Evolutionary conservation across 2,113 vertebrate species (phyloP), one percentile per base, ranked within the genome.

Genomic region (Otis tarda): DNA sequence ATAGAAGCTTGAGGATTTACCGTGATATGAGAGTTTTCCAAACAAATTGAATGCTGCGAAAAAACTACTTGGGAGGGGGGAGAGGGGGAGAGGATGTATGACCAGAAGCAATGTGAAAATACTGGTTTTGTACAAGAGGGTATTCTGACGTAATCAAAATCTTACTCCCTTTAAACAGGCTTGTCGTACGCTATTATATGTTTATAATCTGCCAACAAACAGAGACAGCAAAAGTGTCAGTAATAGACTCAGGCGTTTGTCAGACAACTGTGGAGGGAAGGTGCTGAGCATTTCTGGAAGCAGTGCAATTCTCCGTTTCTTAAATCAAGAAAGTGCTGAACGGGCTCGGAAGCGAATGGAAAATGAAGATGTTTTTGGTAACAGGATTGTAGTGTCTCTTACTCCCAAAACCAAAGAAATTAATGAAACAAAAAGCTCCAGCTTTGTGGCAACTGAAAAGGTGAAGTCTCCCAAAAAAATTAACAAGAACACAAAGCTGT

Each of bases 221-320:
- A 98, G 99, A 97, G 99, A 99, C 82, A 98, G 98, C 97, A 99
- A 99, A 92, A 99, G 99, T 47, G 97, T 99, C 97, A 98, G 98
- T 96, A 98, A 99, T 87, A 98, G 99, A 95, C 99, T 99, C 60
- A 98, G 99, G 52, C 99, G 99, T 86, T 97, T 99, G 95, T 99
- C 99, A 35, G 99, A 99, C 96, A 99, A 99, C 97, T 99, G 99
- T 60, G 99, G 99, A 3, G 99, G 99, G 81, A 99, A 99, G 95
- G 99, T 99, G 95, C 96, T 99, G 97, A 99, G 99, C 45, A 97
- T 99, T 90, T 98, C 98, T 14, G 98, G 98, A 39, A 98, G 99
- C 98, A 98, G 98, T 2, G 99, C 99, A 0, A 98, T 99, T 84
- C 99, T 99, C 39, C 99, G 99, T 39, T 99, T 99, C 87, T 93